These are phyloP conservation scores for Cylindroiulus punctatus DNA, from an alignment of 2,888 invertebrate species.

Conservation along the genomic window DNA sequence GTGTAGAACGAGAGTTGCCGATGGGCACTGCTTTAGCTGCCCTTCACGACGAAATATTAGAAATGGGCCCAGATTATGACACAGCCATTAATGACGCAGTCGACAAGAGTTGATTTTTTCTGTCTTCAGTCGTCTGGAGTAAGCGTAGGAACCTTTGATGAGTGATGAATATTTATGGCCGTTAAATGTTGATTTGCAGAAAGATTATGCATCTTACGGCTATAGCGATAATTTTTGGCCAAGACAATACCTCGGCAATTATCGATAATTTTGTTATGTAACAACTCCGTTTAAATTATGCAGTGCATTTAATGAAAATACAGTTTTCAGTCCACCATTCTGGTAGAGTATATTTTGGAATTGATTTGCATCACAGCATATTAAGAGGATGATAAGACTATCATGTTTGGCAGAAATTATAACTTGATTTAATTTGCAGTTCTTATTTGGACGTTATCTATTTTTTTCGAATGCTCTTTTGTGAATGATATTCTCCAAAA, in stretches of 20 bases:
- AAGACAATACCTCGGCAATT: background rate
- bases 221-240: slow-evolving; percentile 4
- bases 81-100: background rate
- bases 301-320: slow-evolving; percentile 20
- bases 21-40: slow-evolving; percentile 10
- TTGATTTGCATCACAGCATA: background rate
- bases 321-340: slow-evolving; percentile 28
- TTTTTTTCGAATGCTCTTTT: background rate
- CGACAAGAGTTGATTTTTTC: background rate
- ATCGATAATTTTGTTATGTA: background rate
- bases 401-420: background rate
- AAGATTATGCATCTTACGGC: background rate
- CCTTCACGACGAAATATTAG: slow-evolving; percentile 20
- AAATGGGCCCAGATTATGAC: slow-evolving; percentile 23
- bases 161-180: slow-evolving; percentile 21
- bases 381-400: background rate
- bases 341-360: background rate
- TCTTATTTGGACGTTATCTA: background rate
- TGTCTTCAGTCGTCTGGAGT: background rate
- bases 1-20: background rate
- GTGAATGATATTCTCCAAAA: background rate
- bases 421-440: background rate
- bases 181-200: slow-evolving; percentile 20
- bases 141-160: background rate
- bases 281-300: slow-evolving; percentile 1